These are phyloP conservation scores for Nothura maculosa DNA, from an alignment of 2,797 vertebrate genomes.

Conservation along the genomic window DNA sequence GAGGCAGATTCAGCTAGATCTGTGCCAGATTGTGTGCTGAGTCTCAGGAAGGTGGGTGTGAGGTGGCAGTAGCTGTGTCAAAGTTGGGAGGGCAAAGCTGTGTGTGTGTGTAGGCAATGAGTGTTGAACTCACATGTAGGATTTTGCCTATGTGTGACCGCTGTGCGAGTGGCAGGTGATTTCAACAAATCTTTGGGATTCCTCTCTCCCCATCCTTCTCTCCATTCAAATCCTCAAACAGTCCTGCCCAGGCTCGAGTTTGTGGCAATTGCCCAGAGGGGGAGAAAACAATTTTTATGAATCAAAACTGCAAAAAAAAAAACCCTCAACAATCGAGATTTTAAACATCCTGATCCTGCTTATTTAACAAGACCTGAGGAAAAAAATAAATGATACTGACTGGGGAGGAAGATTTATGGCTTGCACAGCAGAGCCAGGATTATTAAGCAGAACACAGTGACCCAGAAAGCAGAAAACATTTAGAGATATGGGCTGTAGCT, in stretches of 20 bases:
- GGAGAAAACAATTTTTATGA: conserved; percentile 1
- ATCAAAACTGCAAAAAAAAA: conserved; percentile 32
- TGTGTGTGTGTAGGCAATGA: fast-evolving
- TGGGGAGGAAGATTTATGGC: conserved; percentile 63
- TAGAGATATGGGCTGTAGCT: conserved; percentile 19
- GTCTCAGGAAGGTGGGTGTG: background rate
- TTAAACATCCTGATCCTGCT: conserved; percentile 62
- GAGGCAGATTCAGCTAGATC: background rate
- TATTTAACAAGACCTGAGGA: conserved; percentile 53
- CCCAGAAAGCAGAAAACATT: conserved; percentile 60
- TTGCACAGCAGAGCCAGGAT: conserved; percentile 38
- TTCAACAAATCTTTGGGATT: background rate
- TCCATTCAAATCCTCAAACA: background rate
- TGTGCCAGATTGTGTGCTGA: background rate
- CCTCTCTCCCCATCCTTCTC: background rate
- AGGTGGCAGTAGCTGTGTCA: background rate
- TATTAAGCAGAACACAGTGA: conserved; percentile 62
- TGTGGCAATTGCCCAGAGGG: background rate
- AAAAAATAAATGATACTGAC: conserved; percentile 54
- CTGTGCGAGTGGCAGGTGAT: background rate
- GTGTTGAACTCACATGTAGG: fast-evolving
- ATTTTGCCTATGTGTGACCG: fast-evolving
- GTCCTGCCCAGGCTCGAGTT: background rate
- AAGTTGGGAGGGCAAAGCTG: background rate
- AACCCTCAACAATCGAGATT: conserved; percentile 42